These are phyloP conservation scores for Tachina fera DNA, from an alignment of 2,888 invertebrate genomes.

Conservation along the genomic window DNA sequence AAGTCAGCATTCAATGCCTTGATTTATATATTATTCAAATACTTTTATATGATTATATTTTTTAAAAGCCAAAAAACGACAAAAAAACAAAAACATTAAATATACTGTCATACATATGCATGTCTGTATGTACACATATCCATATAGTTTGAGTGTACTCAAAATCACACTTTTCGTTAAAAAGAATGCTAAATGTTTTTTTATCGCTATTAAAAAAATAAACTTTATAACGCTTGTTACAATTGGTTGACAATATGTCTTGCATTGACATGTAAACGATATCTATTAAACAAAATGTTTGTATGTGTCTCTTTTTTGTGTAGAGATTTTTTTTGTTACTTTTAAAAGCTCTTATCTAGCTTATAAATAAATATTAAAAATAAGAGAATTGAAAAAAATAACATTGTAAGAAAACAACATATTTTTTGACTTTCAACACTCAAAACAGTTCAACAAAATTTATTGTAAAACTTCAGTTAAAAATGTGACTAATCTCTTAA, in stretches of 20 bases:
- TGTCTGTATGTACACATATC: not conserved
- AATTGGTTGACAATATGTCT: conserved; percentile 67
- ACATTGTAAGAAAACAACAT: conserved; percentile 53
- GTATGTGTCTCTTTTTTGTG: not conserved
- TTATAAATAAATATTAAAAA: conserved; percentile 19
- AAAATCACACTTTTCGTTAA: conserved; percentile 21
- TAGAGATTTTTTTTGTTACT: not conserved
- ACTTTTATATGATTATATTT: not conserved
- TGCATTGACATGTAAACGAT: conserved; percentile 66
- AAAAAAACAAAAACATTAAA: not conserved
- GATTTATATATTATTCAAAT: conserved; percentile 32
- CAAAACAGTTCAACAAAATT: conserved; percentile 36
- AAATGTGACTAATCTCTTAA: conserved; percentile 60
- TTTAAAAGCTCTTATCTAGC: conserved; percentile 50
- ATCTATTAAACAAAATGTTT: conserved; percentile 63
- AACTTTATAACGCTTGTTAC: conserved; percentile 65
- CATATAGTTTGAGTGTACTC: not conserved
- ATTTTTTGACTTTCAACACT: conserved; percentile 59
- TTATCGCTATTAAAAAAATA: conserved; percentile 16
- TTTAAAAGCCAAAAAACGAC: not conserved
- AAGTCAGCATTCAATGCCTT: conserved; percentile 11
- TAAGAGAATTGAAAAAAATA: conserved; percentile 27
- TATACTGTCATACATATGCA: conserved; percentile 47
- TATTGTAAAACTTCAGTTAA: not conserved
- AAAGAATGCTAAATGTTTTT: not conserved